A percentile compares a stretch with the other conserved stretches of the same genome.
These are phyloP conservation scores for Hemichromis elongatus DNA, from an alignment of 2,113 vertebrate species.

Conservation along the genomic window DNA sequence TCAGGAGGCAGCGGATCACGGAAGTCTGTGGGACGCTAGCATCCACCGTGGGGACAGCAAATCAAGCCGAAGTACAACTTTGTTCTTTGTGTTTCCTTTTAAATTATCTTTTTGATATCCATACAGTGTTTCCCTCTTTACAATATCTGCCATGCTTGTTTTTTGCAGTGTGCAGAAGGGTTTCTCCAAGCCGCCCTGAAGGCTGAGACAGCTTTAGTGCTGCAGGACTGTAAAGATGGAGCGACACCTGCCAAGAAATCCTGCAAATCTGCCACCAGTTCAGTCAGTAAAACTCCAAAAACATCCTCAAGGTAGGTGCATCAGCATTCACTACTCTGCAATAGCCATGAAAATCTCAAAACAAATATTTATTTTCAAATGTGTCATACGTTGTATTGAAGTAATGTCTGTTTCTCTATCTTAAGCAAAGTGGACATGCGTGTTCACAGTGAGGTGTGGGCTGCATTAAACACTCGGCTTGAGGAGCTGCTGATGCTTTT, in stretches of 20 bases:
- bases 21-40: slow-evolving; percentile 79
- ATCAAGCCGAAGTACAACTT: slow-evolving; percentile 73
- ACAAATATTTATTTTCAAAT: not conserved
- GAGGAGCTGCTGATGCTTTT: slow-evolving; percentile 74
- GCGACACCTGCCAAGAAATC: slow-evolving; percentile 44
- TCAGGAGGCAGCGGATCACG: slow-evolving; percentile 74
- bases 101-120: not conserved
- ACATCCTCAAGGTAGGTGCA: slow-evolving; percentile 22
- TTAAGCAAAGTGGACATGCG: slow-evolving; percentile 78
- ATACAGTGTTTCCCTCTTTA: not conserved
- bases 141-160: not conserved
- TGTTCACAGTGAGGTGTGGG: slow-evolving; percentile 79
- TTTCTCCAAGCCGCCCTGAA: slow-evolving; percentile 81
- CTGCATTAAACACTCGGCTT: slow-evolving; percentile 67
- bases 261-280: slow-evolving; percentile 13
- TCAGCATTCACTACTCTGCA: not conserved
- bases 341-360: not conserved
- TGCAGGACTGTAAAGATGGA: slow-evolving; percentile 31
- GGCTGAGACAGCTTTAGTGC: slow-evolving; percentile 59
- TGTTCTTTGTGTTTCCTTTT: not conserved
- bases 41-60: slow-evolving; percentile 76
- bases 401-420: not conserved
- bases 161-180: slow-evolving; percentile 80
- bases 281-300: not conserved
- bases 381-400: not conserved